Conservation (phyloP, 2,797 vertebrate genomes). For the Siniperca undulata region DNA sequence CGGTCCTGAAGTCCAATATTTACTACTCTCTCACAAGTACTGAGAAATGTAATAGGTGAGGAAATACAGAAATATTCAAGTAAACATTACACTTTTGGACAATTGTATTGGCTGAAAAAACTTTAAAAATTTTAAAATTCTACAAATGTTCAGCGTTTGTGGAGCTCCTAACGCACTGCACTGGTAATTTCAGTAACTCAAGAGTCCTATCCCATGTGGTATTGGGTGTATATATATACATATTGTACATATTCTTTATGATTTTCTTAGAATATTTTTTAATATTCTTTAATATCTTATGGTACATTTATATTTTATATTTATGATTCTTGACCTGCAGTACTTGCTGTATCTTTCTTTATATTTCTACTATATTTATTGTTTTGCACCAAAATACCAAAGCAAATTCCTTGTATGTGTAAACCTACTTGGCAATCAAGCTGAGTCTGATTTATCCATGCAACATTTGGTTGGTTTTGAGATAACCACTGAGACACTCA, state of each 20-base stretch:
- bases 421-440: no score
- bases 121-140: neutral
- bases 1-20: neutral
- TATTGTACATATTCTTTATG: no score
- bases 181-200: neutral
- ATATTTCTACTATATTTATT: no score
- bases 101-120: neutral
- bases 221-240: no score
- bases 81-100: neutral
- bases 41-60: neutral
- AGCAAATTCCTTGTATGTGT: no score
- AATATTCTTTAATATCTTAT: no score
- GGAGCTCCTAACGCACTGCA: neutral
- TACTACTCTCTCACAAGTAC: neutral
- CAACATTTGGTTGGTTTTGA: neutral
- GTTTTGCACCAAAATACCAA: no score
- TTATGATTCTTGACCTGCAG: no score
- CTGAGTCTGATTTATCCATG: no score
- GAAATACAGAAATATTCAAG: slow-evolving; percentile 1
- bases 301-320: no score
- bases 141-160: neutral
- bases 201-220: neutral
- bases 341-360: no score
- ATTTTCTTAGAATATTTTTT: no score
- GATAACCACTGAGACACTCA: neutral